phyloP scores from a whole-genome alignment of 2,113 vertebrate species.

The Pholis gunnellus region DNA sequence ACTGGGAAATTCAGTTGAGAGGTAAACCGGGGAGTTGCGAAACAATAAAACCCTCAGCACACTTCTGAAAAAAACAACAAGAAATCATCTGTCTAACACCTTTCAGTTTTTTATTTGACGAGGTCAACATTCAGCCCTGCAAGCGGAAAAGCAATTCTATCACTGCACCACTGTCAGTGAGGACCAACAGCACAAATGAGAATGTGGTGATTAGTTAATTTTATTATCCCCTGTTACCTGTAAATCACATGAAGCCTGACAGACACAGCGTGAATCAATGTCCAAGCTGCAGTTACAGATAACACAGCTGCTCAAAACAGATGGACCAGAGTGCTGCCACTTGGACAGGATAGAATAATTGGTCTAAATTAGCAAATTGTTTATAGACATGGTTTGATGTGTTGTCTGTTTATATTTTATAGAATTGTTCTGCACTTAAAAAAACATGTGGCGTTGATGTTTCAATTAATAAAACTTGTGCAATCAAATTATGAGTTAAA shows the following conservation, averaged over 20 bases:
- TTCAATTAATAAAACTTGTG: neutral
- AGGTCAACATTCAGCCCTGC: constrained; percentile 55
- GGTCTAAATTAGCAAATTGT: constrained; percentile 2
- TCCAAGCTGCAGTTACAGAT: constrained; percentile 9
- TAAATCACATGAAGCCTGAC: constrained; percentile 68
- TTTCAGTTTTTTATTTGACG: constrained; percentile 54
- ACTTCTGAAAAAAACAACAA: constrained; percentile 9
- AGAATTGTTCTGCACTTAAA: neutral
- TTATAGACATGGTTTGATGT: neutral
- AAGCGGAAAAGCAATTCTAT: constrained; percentile 41
- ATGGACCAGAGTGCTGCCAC: constrained; percentile 2
- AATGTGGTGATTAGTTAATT: constrained; percentile 68
- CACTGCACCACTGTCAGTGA: constrained; percentile 50
- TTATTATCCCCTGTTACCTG: constrained; percentile 62
- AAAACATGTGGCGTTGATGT: neutral
- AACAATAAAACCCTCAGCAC: constrained; percentile 30
- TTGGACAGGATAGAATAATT: constrained; percentile 1
- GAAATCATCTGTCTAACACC: constrained; percentile 58
- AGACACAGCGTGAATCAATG: constrained; percentile 15
- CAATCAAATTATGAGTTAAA: neutral
- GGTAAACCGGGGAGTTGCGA: neutral
- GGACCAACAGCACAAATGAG: constrained; percentile 69
- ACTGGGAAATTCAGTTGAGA: neutral
- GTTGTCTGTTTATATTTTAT: neutral
- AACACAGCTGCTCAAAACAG: constrained; percentile 11